Evolutionary conservation across 2,888 invertebrate species (phyloP), one percentile per base, ranked within the genome.

Genomic region (Caenorhabditis macrosperma): DNA sequence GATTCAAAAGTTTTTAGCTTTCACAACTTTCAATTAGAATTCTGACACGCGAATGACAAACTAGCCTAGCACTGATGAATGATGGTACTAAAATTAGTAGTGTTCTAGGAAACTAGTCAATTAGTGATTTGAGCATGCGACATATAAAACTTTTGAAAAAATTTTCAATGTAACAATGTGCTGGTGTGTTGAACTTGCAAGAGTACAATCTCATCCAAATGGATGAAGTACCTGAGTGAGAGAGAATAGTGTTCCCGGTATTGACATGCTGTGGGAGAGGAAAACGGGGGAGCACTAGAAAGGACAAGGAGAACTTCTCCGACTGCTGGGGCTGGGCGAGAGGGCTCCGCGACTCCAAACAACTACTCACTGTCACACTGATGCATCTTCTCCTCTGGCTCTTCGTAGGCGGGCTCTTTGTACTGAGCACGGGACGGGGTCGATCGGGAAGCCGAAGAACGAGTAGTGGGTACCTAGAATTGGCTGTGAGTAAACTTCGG

Each of bases 291-390:
- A 20, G 28, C 26, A 55, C 63, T 63, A 63, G 33, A 52, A 57
- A 64, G 74, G 67, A 75, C 67, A 75, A 60, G 59, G 24, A 20
- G 26, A 54, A 28, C 28, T 64, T 46, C 60, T 55, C 55, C 35
- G 48, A 44, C 41, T 52, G 48, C 22, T 17, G 60, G 52, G 66
- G 30, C 30, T 63, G 68, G 60, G 78, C 68, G 79, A 79, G 79
- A 75, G 74, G 68, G 54, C 55, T 69, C 57, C 68, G 48, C 63
- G 57, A 57, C 61, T 67, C 61, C 54, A 61, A 44, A 38, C 76
- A 61, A 59, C 44, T 64, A 82, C 84, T 84, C 79, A 84, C 84
- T 80, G 68, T 82, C 78, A 80, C 84, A 84, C 59, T 67, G 75
- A 67, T 82, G 80, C 22, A 59, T 60, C 61, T 84, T 84, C 74